These are phyloP conservation scores for Osmerus eperlanus DNA, from an alignment of 2,113 vertebrate genomes.

Conservation along the genomic window DNA sequence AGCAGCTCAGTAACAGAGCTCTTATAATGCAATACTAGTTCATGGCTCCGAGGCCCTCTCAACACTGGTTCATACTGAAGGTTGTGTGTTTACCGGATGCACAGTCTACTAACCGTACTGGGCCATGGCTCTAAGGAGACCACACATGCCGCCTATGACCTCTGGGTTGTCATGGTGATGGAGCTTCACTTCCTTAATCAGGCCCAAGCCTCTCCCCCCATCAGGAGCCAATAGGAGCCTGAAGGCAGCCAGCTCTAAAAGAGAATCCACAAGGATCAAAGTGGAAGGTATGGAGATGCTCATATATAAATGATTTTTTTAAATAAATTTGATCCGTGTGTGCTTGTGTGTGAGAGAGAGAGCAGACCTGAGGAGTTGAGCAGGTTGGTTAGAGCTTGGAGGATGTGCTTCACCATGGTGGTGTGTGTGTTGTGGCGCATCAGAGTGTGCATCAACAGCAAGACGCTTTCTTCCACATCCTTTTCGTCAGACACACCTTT, in stretches of 20 bases:
- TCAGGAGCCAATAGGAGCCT: constrained; percentile 4
- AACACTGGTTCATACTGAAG: not conserved
- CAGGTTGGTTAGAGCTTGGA: constrained; percentile 65
- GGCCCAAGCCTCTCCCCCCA: not conserved
- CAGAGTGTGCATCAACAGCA: constrained; percentile 53
- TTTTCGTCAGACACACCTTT: constrained; percentile 60
- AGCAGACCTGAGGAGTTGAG: constrained; percentile 63
- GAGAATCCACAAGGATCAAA: not conserved
- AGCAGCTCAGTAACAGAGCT: too few species aligned
- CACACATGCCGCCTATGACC: not conserved
- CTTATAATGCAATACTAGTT: too few species aligned
- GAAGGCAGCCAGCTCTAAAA: constrained; percentile 1
- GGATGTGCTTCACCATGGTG: constrained; percentile 60
- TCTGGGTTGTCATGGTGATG: constrained; percentile 2
- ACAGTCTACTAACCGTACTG: constrained; percentile 1
- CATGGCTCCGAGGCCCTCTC: too few species aligned
- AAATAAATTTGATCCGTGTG: not conserved
- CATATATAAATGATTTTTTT: not conserved
- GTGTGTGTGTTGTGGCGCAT: constrained; percentile 40
- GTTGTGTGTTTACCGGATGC: not conserved
- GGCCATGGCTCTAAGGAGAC: not conserved
- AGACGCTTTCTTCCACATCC: constrained; percentile 46
- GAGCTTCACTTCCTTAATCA: constrained; percentile 5
- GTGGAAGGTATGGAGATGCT: not conserved
- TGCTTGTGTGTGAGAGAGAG: not conserved